Evolutionary conservation across 1,140 invertebrate genomes (phyloP).

Genomic region (Drosophila pandora): DNA sequence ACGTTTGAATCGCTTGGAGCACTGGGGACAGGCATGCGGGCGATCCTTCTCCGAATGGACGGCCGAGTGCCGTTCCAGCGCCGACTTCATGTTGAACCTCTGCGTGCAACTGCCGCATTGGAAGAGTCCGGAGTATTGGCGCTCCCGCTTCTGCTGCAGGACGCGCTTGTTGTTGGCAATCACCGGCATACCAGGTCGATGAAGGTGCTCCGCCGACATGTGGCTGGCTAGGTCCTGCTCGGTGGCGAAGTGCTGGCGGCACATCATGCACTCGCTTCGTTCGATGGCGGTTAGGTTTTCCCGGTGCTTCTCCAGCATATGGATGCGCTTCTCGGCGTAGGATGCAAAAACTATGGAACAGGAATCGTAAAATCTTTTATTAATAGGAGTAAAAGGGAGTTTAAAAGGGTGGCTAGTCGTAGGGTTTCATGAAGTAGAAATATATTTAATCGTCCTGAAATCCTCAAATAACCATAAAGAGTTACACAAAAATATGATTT

Average conservation of each 20-base stretch:
- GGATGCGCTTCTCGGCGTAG: slow-evolving; percentile 73
- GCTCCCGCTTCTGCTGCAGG: slow-evolving; percentile 65
- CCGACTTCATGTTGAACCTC: slow-evolving; percentile 79
- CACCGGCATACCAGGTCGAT: slow-evolving; percentile 48
- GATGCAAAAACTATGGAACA: slow-evolving; percentile 64
- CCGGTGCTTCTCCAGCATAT: slow-evolving; percentile 72
- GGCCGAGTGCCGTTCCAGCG: slow-evolving; percentile 68
- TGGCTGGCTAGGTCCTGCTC: slow-evolving; percentile 64
- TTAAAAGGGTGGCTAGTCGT: slow-evolving; percentile 7
- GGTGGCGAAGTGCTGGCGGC: slow-evolving; percentile 61
- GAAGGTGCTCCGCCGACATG: slow-evolving; percentile 61
- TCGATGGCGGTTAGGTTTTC: slow-evolving; percentile 76
- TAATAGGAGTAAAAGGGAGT: not conserved
- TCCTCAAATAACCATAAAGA: not conserved
- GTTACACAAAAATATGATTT: no score
- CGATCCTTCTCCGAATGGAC: slow-evolving; percentile 73
- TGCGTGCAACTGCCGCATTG: slow-evolving; percentile 69
- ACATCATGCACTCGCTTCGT: slow-evolving; percentile 78
- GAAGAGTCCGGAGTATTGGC: slow-evolving; percentile 71
- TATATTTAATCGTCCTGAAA: slow-evolving; percentile 20
- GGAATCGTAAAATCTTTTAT: not conserved
- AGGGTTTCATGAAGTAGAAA: slow-evolving; percentile 35
- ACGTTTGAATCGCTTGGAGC: slow-evolving; percentile 76
- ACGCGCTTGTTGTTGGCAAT: slow-evolving; percentile 78
- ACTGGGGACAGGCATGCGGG: slow-evolving; percentile 68